Base-by-base conservation (phyloP, 2,797 vertebrate genomes). In the Eleutherodactylus coqui region DNA sequence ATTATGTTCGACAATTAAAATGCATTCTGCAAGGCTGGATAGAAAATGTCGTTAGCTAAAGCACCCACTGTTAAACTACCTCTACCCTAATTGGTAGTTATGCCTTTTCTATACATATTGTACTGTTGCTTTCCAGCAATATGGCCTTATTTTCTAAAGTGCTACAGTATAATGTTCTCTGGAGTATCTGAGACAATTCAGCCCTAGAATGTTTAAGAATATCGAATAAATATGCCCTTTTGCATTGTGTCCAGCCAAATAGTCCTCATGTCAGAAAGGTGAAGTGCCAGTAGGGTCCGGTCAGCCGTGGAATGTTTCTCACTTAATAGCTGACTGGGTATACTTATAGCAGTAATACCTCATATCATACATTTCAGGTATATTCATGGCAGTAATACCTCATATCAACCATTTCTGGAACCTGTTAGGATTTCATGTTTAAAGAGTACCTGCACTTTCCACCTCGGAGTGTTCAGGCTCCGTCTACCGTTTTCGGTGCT, bases 1-100 rank as follows among this genome's bases (percentile, higher is more conserved):
- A 73, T 75, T 73, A 29, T 83, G 36, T 75, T 58, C 51, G 81
- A 83, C 64, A 55, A 41, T 60, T 43, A 75, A 64, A 58, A 75
- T 58, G 51, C 17, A 75, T 72, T 75, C 38, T 75, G 69, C 49
- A 43, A 70, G 36, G 64, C 38, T 73, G 58, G 27, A 80, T 80
- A 16, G 58, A 64, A 80, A 62, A 64, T 64, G 58, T 34, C 62
- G 38, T 64, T 32, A 80, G 55, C 41, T 29, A 19, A 47, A 47
- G 55, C 55, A 45, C 78, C 58, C 17, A 36, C n/a, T 64, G 55
- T 64, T 80, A 21, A 60, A 19, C 78, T 80, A 80, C 78, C 78
- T 80, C 58, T 45, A 16, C 24, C 34, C 24, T 78, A 78, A 60
- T 41, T 58, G 76, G 51, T 58, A 55, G 75, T 43, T 58, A 58